Evolutionary conservation across 2,888 invertebrate species (phyloP), one percentile per base, ranked within the genome.

Genomic region (Homarus gammarus): DNA sequence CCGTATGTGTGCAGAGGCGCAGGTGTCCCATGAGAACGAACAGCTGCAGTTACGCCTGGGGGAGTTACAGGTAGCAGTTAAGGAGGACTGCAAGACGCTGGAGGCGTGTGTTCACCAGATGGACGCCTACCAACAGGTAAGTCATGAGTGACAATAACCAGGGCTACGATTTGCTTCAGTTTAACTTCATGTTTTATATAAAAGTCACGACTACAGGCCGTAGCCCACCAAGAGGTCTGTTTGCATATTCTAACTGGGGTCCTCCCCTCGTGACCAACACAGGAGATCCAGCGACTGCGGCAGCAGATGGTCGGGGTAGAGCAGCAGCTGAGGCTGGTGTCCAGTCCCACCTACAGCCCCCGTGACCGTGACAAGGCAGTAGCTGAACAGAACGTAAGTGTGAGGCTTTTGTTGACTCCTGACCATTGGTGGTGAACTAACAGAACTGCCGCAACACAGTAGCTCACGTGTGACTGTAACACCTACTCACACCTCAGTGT

Each of bases 321-420:
- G 94, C 98, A 98, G 94, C 97, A 97, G 94, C 95, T 98, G 93
- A 96, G 98, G 91, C 95, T 96, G 90, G 96, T 97, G 79, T 95
- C 97, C 94, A 97, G 97, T 93, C 97, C 98, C 91, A 96, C 96
- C 93, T 97, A 97, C 94, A 95, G 96, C 93, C 96, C 97, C 91
- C 96, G 96, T 93, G 97, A 98, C 94, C 95, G 97, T 93, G 97
- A 97, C 93, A 96, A 96, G 93, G 97, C 97, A 93, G 95, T 96
- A 92, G 95, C 96, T 93, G 97, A 97, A 93, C 97, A 97, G 95
- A 97, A 97, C 97, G 98, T 98, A 97, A 95, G 96, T 92, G 89
- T 73, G 49, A 56, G 27, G 68, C 56, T 61, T 8, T 72, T 78
- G 36, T 51, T 79, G 36, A 64, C 51, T 56, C 15, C 40, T 70